These are phyloP conservation scores for Lysandra coridon DNA, from an alignment of 2,888 invertebrate genomes.

Conservation along the genomic window DNA sequence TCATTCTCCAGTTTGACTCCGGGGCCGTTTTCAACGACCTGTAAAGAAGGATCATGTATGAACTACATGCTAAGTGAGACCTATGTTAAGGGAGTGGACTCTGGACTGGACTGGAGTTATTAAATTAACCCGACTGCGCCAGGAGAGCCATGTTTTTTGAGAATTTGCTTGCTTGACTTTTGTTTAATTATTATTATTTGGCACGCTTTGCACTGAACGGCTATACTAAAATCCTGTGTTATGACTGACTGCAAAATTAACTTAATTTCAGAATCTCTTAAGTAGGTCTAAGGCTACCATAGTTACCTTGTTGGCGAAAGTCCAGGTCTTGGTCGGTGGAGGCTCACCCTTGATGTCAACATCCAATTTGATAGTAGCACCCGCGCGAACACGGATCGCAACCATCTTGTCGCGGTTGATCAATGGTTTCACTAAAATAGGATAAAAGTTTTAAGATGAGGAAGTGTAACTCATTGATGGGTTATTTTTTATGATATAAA, in stretches of 20 bases:
- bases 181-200: no score
- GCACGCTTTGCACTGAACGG: no score
- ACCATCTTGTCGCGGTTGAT: conserved; percentile 97
- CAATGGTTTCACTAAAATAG: conserved; percentile 89
- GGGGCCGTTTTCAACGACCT: conserved; percentile 84
- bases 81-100: no score
- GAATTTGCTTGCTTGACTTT: no score
- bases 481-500: no score
- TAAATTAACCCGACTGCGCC: no score
- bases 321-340: conserved; percentile 94
- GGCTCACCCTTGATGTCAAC: conserved; percentile 98
- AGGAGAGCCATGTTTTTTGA: no score
- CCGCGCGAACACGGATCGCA: conserved; percentile 92
- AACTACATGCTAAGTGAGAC: neutral
- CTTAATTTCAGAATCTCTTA: neutral
- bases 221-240: no score
- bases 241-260: no score
- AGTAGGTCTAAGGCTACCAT: neutral
- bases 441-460: neutral
- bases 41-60: conserved; percentile 40
- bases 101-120: no score
- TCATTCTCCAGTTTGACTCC: conserved; percentile 91
- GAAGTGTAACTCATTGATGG: neutral
- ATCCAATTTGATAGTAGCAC: conserved; percentile 93
- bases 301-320: conserved; percentile 81